phyloP scores from a whole-genome alignment of 2,113 vertebrate genomes.

The Pteropus alecto region DNA sequence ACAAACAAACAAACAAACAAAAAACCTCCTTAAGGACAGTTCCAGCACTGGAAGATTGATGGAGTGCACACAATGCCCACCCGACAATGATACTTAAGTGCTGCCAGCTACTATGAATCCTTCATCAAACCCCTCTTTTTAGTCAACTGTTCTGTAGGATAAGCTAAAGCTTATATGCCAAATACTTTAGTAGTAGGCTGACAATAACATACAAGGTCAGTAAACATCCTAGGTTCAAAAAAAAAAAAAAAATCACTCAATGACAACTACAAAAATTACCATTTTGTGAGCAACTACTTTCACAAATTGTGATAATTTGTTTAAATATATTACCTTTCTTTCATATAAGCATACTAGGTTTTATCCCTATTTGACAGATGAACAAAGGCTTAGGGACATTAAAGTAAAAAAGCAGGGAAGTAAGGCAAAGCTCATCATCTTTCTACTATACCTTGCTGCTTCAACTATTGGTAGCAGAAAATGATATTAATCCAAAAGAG shows the following conservation, averaged over 20 bases:
- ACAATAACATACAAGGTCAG: neutral
- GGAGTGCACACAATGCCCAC: neutral
- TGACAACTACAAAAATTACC: neutral
- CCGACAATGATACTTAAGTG: neutral
- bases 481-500: neutral
- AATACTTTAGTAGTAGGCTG: neutral
- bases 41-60: neutral
- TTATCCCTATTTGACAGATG: neutral
- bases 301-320: neutral
- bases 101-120: neutral
- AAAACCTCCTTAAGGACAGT: neutral
- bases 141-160: neutral
- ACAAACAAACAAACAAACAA: neutral
- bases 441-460: neutral
- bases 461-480: neutral
- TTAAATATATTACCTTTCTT: neutral
- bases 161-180: neutral
- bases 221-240: neutral
- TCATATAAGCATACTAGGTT: neutral
- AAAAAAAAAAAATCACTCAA: neutral
- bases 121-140: neutral
- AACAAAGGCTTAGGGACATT: neutral
- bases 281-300: slow-evolving; percentile 3
- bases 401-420: neutral
- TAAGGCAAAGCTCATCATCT: neutral